A percentile compares a stretch with the other conserved stretches of the same genome.
Evolutionary conservation across 2,113 vertebrate genomes (phyloP).

Genomic region (Mobula hypostoma): DNA sequence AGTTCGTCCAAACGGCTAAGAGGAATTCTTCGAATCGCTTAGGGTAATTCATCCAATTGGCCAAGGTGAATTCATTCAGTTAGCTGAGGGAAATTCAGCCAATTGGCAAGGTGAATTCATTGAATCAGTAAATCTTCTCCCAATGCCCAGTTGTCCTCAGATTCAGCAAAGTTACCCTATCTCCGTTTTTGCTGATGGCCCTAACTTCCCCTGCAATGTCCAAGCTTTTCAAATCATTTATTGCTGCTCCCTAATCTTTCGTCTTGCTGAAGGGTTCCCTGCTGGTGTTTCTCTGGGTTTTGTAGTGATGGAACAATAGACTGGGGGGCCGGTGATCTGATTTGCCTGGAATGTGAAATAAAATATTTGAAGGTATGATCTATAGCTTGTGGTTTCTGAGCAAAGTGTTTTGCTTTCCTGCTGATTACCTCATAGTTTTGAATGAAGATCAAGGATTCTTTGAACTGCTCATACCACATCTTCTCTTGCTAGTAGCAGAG

Average conservation of each 20-base stretch:
- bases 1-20: no score
- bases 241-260: not conserved
- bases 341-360: conserved; percentile 9
- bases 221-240: not conserved
- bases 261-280: not conserved
- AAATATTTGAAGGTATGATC: not conserved
- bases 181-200: not conserved
- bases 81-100: no score
- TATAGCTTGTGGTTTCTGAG: not conserved
- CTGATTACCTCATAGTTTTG: not conserved
- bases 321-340: not conserved
- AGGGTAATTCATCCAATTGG: no score
- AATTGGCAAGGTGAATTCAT: not conserved
- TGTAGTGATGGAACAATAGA: not conserved
- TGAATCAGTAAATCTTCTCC: no score
- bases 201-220: not conserved
- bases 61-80: no score
- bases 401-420: conserved; percentile 1
- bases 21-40: no score
- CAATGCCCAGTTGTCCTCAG: not conserved
- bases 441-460: not conserved
- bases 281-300: not conserved
- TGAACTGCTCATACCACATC: not conserved
- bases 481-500: no score
- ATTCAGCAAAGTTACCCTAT: not conserved